Evolutionary conservation across 1,140 invertebrate genomes (phyloP).

Genomic region (Argopecten irradians): DNA sequence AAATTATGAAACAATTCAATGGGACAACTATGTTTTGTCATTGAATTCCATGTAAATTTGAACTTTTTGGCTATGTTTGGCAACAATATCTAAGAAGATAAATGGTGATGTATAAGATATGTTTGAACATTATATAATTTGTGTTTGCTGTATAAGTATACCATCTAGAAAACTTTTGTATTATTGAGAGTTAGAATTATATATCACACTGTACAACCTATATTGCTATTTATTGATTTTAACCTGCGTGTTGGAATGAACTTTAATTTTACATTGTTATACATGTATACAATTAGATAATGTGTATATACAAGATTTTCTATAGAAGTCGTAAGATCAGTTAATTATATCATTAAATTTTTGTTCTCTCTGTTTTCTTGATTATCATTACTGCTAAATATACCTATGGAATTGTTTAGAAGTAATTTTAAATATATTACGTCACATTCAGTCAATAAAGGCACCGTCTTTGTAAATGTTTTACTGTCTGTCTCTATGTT

Average conservation of each 20-base stretch:
- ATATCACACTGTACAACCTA: not conserved
- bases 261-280: slow-evolving; percentile 13
- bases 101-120: not conserved
- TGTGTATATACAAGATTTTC: not conserved
- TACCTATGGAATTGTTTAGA: no score
- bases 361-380: not conserved
- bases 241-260: not conserved
- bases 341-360: not conserved
- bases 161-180: not conserved
- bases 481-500: not conserved
- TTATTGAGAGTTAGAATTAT: not conserved
- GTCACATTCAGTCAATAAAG: no score
- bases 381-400: no score
- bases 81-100: not conserved
- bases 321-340: not conserved
- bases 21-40: no score
- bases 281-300: not conserved
- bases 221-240: not conserved
- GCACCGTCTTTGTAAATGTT: no score
- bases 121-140: not conserved
- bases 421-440: no score
- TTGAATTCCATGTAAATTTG: not conserved
- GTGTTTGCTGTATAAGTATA: not conserved
- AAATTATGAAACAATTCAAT: no score
- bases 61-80: not conserved